Evolutionary conservation across 2,888 invertebrate species (phyloP), one percentile per base, ranked within the genome.

Genomic region (Congeria kusceri): DNA sequence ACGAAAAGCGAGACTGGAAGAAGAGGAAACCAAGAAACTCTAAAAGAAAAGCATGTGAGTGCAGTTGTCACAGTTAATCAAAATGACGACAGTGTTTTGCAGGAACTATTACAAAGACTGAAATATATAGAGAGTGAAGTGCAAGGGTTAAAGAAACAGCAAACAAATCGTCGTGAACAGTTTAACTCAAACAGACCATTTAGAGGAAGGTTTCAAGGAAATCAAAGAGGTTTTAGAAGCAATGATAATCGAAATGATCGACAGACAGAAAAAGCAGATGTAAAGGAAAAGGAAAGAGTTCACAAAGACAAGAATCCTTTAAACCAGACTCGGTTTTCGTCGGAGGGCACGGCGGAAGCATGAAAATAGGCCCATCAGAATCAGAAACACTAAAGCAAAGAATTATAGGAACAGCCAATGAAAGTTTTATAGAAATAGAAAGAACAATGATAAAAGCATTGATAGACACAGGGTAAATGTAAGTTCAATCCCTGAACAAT

Each of bases 381-480:
- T 28, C 15, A 39, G 18, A 62, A 3, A 15, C 3, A 7, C 7
- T 62, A 7, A 23, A 39, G 13, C 7, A 62, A 20, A 39, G 62
- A 63, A 25, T 63, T 9, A 23, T 63, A 15, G 62, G 62, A 2
- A 27, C n/a, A 15, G 20, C 44, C 20, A 63, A 63, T 44, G 62
- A 63, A 25, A 39, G 46, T 20, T 5, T 5, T 23, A 23, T 63
- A 13, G 15, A 44, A 25, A 46, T 63, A 3, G 44, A 47, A 15
- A 49, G 61, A 1, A 9, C 23, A 4, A 23, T 18, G 53, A 28
- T 44, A 15, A 39, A 61, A 15, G 62, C 70, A 39, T 53, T 70
- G 23, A 62, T 70, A 28, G 70, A 70, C 29, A 70, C 58, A 9
- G 70, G 70, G 32, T 70, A 49, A 20, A 61, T 62, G 70, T 70